Evolutionary conservation across 2,797 vertebrate species (phyloP).

Genomic region (Falco biarmicus): DNA sequence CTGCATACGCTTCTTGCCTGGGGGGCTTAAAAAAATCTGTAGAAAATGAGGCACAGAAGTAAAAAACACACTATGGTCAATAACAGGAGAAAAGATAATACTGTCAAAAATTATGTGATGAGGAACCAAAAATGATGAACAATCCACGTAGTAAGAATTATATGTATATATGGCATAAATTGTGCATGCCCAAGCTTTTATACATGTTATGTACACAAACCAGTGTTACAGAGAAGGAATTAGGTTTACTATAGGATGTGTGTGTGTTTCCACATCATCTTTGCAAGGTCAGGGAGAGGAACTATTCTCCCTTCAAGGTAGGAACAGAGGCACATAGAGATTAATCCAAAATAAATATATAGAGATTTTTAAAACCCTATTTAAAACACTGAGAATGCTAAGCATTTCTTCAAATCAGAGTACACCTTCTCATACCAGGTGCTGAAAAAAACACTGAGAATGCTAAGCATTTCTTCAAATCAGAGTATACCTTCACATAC

Average conservation of each 20-base stretch:
- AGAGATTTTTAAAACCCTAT: neutral
- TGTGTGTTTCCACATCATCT: neutral
- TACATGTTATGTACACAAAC: neutral
- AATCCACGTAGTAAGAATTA: neutral
- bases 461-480: neutral
- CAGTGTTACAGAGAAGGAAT: neutral
- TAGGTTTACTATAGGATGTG: neutral
- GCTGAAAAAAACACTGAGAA: neutral
- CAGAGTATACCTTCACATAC: neutral
- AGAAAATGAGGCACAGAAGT: slow-evolving; percentile 32
- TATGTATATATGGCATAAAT: neutral
- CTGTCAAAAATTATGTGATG: neutral
- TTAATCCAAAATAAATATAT: neutral
- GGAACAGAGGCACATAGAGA: neutral
- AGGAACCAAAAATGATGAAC: neutral
- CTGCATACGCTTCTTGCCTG: neutral
- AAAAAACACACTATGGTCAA: neutral
- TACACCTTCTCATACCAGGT: neutral
- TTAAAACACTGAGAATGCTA: neutral
- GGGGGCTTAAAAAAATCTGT: neutral
- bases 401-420: neutral
- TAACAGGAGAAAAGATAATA: neutral
- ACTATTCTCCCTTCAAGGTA: neutral
- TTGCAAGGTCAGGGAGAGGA: neutral
- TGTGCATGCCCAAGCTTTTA: neutral